These are phyloP conservation scores for Drosophila atripex DNA, from an alignment of 2,888 invertebrate species.

Conservation along the genomic window DNA sequence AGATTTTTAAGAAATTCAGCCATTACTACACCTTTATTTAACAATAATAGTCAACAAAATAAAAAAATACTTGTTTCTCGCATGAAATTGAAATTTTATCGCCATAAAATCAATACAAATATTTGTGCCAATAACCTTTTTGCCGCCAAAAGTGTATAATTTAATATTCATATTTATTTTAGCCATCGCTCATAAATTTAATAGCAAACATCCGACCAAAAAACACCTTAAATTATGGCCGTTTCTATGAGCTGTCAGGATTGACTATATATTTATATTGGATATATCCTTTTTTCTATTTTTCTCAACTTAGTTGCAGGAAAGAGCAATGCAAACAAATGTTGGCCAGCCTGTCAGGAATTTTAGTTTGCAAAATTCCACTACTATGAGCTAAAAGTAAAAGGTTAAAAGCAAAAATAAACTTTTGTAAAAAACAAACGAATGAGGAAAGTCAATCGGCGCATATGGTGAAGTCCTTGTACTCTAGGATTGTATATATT, in stretches of 20 bases:
- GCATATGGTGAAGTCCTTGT: not conserved
- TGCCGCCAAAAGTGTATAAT: conserved; percentile 53
- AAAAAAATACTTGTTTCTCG: conserved; percentile 6
- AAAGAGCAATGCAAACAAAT: conserved; percentile 58
- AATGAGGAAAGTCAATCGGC: not conserved
- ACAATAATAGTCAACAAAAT: not conserved
- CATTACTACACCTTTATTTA: not conserved
- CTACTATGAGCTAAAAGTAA: conserved; percentile 8
- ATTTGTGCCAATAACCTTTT: conserved; percentile 56
- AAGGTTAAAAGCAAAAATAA: conserved; percentile 3
- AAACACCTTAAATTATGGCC: conserved; percentile 45
- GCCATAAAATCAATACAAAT: conserved; percentile 72
- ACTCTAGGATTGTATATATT: not conserved
- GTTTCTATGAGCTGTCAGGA: conserved; percentile 23
- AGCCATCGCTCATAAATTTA: conserved; percentile 56
- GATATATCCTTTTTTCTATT: not conserved
- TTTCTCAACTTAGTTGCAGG: conserved; percentile 4
- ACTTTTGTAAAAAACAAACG: not conserved
- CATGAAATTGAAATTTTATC: conserved; percentile 56
- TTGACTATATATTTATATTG: conserved; percentile 10
- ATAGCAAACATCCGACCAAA: conserved; percentile 24
- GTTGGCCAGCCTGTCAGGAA: conserved; percentile 25
- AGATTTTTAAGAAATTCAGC: conserved; percentile 2
- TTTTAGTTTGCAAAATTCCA: conserved; percentile 39
- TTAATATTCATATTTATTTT: conserved; percentile 58